Conservation (phyloP, 2,797 vertebrate genomes). For the Crenichthys baileyi region DNA sequence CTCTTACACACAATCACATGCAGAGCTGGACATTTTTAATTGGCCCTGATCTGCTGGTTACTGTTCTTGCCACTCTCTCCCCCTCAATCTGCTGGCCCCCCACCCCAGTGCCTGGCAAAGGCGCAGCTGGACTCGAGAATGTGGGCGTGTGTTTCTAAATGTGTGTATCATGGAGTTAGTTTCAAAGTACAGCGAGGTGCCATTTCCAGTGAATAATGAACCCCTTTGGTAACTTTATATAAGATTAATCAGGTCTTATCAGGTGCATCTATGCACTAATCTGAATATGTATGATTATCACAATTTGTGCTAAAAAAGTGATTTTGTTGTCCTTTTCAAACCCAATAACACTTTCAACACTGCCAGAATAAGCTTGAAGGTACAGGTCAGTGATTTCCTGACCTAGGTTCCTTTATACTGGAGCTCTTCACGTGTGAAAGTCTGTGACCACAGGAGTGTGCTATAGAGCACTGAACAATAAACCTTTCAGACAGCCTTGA, state of each 20-base stretch:
- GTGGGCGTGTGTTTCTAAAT: conserved; percentile 36
- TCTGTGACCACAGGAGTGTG: conserved; percentile 38
- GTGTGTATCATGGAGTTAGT: conserved; percentile 39
- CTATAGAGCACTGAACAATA: conserved; percentile 22
- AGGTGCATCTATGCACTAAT: not conserved
- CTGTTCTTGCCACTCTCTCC: conserved; percentile 69
- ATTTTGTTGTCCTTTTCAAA: not conserved
- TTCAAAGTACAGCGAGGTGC: conserved; percentile 9
- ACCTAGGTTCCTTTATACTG: not conserved
- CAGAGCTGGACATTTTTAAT: conserved; percentile 62
- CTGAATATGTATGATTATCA: not conserved
- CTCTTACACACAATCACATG: conserved; percentile 24
- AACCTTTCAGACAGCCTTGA: conserved; percentile 5
- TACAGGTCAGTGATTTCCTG: not conserved
- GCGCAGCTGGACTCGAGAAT: conserved; percentile 73
- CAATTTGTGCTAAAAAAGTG: not conserved
- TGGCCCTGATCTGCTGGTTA: conserved; percentile 72
- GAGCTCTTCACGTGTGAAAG: conserved; percentile 1
- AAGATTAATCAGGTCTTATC: not conserved
- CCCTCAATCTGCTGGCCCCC: conserved; percentile 65
- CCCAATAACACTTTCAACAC: not conserved
- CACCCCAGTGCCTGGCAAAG: conserved; percentile 63
- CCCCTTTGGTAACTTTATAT: not conserved
- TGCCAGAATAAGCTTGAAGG: not conserved
- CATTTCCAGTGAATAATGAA: conserved; percentile 11